Base-by-base conservation (phyloP, 2,888 invertebrate species). In the Caenorhabditis panamensis region DNA sequence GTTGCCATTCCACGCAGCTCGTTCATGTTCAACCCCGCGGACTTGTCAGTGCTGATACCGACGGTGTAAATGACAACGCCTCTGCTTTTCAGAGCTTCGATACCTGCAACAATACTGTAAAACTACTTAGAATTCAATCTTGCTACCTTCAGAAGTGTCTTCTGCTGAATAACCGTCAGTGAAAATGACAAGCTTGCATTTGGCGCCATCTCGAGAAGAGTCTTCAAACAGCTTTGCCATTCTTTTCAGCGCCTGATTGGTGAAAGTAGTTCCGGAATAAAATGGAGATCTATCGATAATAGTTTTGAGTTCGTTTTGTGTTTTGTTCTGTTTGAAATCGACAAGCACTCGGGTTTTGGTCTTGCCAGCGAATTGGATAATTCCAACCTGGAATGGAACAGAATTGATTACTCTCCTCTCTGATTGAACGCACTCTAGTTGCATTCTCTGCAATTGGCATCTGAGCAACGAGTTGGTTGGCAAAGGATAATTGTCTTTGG, bases 131-230 rank as follows among this genome's bases (percentile, higher is more conserved):
- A 24, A 28, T 28, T 31, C 6, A 54, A 26, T 28, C 28, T 9
- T 41, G 22, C 18, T 59, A 81, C 83, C 83, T 78, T 73, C 64
- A n/a, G 62, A 11, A 4, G 84, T 82, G 44, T 79, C 77, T 28
- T 84, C 84, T 1, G 79, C 71, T 49, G 78, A 77, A 56, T 80
- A 84, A 20, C 84, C 84, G 58, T 84, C 84, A 2, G 84, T 82
- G 49, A 84, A 84, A 16, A 84, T 16, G 0, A 84, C 56, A 0
- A 84, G 24, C 13, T 68, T 66, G 28, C 62, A 67, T 28, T 79
- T 80, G 13, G 73, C 68, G n/a, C 31, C 31, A 0, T 22, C 44
- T 28, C 78, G 61, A 8, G 75, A 61, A 0, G 80, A 56, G 1
- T 63, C 77, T 18, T 78, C 51, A 18, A 78, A 82, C 28, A 82